These are phyloP conservation scores for Calidris pygmaea DNA, from an alignment of 2,113 vertebrate species.

Conservation along the genomic window DNA sequence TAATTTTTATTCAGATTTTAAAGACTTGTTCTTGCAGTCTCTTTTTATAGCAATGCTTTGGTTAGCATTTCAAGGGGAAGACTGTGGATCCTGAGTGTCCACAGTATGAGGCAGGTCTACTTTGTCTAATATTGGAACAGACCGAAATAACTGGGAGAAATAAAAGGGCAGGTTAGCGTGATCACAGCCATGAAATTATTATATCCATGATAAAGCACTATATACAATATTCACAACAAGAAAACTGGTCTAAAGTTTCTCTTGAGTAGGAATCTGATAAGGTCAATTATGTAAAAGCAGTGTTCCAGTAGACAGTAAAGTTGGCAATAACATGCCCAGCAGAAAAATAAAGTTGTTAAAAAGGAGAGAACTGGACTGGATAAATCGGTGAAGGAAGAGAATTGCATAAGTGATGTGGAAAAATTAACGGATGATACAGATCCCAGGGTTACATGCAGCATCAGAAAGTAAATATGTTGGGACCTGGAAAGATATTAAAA, in stretches of 20 bases:
- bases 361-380: not conserved
- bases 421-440: not conserved
- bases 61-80: not conserved
- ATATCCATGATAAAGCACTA: not conserved
- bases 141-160: constrained; percentile 8
- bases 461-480: not conserved
- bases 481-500: not conserved
- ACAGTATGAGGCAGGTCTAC: not conserved
- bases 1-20: not conserved
- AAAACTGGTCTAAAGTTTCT: not conserved
- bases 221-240: not conserved
- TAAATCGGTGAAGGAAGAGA: not conserved
- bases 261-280: not conserved
- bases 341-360: not conserved
- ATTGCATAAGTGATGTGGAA: not conserved
- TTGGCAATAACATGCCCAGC: not conserved
- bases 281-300: not conserved
- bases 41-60: constrained; percentile 13
- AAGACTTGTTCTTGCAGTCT: not conserved
- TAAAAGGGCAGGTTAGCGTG: not conserved
- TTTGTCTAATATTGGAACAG: not conserved
- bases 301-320: not conserved
- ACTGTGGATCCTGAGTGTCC: not conserved
- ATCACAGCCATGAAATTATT: not conserved
- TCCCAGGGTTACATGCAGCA: not conserved